Conservation (phyloP, 2,113 vertebrate genomes). For the Maccullochella peelii region DNA sequence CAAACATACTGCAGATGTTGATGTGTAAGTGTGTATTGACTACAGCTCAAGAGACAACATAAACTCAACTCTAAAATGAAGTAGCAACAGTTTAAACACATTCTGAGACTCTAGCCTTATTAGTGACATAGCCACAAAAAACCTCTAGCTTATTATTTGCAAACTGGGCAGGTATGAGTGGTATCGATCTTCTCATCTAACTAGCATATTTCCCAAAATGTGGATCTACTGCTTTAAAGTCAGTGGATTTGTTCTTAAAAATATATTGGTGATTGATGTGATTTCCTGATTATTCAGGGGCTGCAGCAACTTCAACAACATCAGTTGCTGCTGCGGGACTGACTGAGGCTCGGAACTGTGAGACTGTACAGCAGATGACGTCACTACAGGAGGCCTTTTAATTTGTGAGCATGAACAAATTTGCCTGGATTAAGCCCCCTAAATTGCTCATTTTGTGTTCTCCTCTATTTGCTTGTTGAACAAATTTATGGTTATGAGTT, state of each 20-base stretch:
- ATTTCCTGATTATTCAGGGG: not conserved
- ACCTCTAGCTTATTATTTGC: not conserved
- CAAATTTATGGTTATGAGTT: conserved; percentile 47
- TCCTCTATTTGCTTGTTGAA: conserved; percentile 43
- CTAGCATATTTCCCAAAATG: not conserved
- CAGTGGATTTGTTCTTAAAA: not conserved
- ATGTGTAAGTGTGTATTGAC: not conserved
- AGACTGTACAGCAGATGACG: conserved; percentile 20
- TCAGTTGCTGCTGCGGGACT: not conserved
- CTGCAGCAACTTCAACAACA: conserved; percentile 7
- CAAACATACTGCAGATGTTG: not conserved
- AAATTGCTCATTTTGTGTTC: conserved; percentile 49
- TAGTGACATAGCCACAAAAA: not conserved
- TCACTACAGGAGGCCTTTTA: conserved; percentile 37
- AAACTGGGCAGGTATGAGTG: not conserved
- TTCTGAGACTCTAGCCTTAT: not conserved
- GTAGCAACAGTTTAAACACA: not conserved
- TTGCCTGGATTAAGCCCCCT: conserved; percentile 32
- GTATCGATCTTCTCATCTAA: not conserved
- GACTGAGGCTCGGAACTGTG: conserved; percentile 9
- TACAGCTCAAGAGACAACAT: not conserved
- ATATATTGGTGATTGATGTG: not conserved
- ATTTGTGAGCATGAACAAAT: conserved; percentile 47
- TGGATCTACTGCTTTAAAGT: not conserved
- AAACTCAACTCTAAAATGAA: not conserved